Base-by-base conservation (phyloP, 2,113 vertebrate species). In the Vicugna pacos region DNA sequence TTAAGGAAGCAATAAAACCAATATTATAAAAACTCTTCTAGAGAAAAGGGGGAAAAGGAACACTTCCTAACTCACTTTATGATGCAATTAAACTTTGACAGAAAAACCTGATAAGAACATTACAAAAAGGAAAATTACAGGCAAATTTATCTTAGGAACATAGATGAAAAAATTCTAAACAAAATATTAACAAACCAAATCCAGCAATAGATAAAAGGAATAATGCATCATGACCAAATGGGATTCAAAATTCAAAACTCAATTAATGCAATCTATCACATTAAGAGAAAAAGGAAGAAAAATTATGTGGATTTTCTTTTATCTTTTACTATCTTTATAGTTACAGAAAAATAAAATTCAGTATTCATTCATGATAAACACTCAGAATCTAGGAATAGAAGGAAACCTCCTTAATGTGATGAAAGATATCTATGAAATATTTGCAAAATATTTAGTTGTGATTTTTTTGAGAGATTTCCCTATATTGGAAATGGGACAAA, bases 51-150 rank as follows among this genome's bases (percentile, higher is more conserved):
- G 64, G 91, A 91, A 64, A 89, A 65, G 14, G 35, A 70, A 92
- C 70, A 86, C 28, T 89, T 97, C 28, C 83, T 89, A 83, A 89
- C 56, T 89, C 48, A 89, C 64, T 95, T 94, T 94, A 94, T 90
- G 52, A 91, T 89, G 42, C 10, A 60, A 46, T 72, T 70, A 85
- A 96, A 83, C 26, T 76, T 85, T 85, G 86, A 76, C 75, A 88
- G 89, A 84, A 95, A 96, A 70, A 46, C 6, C 8, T 91, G 80
- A 77, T 32, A 62, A 79, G 26, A 91, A 84, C 52, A 69, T 80
- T 62, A 48, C 14, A 76, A 38, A 95, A 48, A 91, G 52, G 75
- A 87, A 94, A 90, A 80, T 75, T 90, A 75, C 12, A 92, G 64
- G 56, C 56, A 69, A 79, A 56, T 90, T 82, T 92, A 84, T 70